Percentiles rank a stretch among this genome's conserved stretches.
Evolutionary conservation across 2,797 vertebrate species (phyloP).

Genomic region (Intellagama lesueurii): DNA sequence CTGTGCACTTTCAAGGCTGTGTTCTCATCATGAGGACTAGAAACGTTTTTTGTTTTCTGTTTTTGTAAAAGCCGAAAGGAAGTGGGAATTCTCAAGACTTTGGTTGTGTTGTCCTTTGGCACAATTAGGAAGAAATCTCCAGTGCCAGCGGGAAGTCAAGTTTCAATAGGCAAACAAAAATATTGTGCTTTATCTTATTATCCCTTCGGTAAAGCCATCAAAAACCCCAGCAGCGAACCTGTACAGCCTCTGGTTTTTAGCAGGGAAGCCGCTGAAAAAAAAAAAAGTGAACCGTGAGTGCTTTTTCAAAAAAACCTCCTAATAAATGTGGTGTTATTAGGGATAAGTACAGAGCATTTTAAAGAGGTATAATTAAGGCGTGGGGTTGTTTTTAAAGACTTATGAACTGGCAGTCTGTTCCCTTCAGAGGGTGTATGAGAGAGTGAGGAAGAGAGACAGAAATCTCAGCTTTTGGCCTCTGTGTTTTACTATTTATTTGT

Average conservation of each 20-base stretch:
- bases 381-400: constrained; percentile 45
- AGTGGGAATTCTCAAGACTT: neutral
- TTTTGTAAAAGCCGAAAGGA: neutral
- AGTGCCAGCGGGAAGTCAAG: neutral
- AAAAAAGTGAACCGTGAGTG: constrained; percentile 37
- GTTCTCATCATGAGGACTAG: no score
- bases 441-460: neutral
- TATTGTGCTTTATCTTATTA: no score
- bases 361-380: constrained; percentile 66
- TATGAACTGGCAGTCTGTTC: constrained; percentile 36
- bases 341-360: constrained; percentile 62
- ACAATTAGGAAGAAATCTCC: no score
- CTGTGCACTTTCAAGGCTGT: no score
- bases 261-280: neutral
- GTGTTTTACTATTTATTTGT: neutral
- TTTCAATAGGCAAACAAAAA: neutral
- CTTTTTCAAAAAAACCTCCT: constrained; percentile 13
- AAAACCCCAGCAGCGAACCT: neutral
- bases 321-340: constrained; percentile 63
- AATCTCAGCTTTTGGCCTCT: neutral
- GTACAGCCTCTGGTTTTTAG: constrained; percentile 6
- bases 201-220: neutral
- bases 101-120: no score
- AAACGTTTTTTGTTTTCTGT: neutral
- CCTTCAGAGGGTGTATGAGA: neutral